Percentiles rank a stretch among this genome's conserved stretches.
Evolutionary conservation across 2,113 vertebrate species (phyloP).

Genomic region (Catharus bicknelli): DNA sequence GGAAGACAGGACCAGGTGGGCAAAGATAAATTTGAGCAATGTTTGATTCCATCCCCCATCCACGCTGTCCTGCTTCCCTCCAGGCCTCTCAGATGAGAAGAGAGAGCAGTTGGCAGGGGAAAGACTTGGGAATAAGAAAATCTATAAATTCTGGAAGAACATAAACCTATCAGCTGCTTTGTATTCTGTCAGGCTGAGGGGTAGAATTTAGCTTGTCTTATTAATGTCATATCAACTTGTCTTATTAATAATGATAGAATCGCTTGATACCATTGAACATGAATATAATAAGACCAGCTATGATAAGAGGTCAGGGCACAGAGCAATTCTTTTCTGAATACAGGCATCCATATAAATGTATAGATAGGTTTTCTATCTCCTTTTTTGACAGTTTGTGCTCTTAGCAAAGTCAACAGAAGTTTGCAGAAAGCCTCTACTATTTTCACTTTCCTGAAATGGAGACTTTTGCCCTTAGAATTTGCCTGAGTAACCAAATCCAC

Average conservation of each 20-base stretch:
- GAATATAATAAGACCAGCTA: not conserved
- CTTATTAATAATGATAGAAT: slow-evolving; percentile 43
- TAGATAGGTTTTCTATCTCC: not conserved
- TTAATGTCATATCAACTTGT: slow-evolving; percentile 27
- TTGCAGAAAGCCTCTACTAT: not conserved
- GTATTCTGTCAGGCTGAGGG: slow-evolving; percentile 7
- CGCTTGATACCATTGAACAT: not conserved
- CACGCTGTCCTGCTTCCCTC: not conserved
- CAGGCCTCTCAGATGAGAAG: not conserved
- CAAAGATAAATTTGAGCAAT: not conserved
- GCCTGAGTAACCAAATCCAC: not conserved
- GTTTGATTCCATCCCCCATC: not conserved
- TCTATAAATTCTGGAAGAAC: not conserved
- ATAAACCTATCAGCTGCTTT: not conserved
- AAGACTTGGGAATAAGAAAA: not conserved
- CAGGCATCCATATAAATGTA: not conserved
- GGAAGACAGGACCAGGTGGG: not conserved
- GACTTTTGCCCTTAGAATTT: not conserved
- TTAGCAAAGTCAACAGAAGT: not conserved
- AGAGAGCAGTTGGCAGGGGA: not conserved
- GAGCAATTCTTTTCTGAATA: not conserved
- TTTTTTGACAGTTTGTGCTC: not conserved
- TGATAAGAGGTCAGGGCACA: not conserved
- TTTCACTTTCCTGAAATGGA: not conserved
- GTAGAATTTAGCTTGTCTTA: slow-evolving; percentile 6